Percentiles rank a stretch among this genome's conserved stretches.
These are phyloP conservation scores for Ridgeia piscesae DNA, from an alignment of 1,140 invertebrate genomes.

Conservation along the genomic window DNA sequence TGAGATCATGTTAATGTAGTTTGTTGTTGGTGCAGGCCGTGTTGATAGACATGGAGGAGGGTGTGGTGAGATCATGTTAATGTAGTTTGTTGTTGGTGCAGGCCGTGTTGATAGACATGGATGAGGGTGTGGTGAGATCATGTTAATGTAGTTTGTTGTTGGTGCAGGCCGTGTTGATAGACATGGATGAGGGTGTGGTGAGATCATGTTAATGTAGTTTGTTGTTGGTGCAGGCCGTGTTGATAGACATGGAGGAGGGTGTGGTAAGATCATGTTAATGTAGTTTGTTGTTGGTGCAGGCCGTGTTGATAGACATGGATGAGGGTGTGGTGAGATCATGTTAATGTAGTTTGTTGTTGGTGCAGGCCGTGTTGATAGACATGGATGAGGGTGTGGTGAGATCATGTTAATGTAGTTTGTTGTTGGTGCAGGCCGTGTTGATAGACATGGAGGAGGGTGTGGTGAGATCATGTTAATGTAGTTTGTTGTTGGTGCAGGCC, in stretches of 20 bases:
- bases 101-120: slow-evolving; percentile 73
- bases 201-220: slow-evolving; percentile 54
- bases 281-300: slow-evolving; percentile 46
- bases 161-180: slow-evolving; percentile 65
- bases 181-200: slow-evolving; percentile 74
- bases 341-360: neutral
- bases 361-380: slow-evolving; percentile 67
- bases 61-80: slow-evolving; percentile 64
- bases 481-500: slow-evolving; percentile 52
- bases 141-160: slow-evolving; percentile 31
- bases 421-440: slow-evolving; percentile 61
- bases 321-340: slow-evolving; percentile 68
- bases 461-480: slow-evolving; percentile 57
- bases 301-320: slow-evolving; percentile 73
- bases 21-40: slow-evolving; percentile 58
- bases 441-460: slow-evolving; percentile 77
- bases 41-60: slow-evolving; percentile 74
- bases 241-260: slow-evolving; percentile 75
- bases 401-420: slow-evolving; percentile 49
- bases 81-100: slow-evolving; percentile 30
- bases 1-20: slow-evolving; percentile 56
- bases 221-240: slow-evolving; percentile 58
- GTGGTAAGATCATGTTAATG: slow-evolving; percentile 62
- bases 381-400: slow-evolving; percentile 73
- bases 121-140: slow-evolving; percentile 69